These are phyloP conservation scores for Lepidochitona cinerea DNA, from an alignment of 2,888 invertebrate species.

Conservation along the genomic window DNA sequence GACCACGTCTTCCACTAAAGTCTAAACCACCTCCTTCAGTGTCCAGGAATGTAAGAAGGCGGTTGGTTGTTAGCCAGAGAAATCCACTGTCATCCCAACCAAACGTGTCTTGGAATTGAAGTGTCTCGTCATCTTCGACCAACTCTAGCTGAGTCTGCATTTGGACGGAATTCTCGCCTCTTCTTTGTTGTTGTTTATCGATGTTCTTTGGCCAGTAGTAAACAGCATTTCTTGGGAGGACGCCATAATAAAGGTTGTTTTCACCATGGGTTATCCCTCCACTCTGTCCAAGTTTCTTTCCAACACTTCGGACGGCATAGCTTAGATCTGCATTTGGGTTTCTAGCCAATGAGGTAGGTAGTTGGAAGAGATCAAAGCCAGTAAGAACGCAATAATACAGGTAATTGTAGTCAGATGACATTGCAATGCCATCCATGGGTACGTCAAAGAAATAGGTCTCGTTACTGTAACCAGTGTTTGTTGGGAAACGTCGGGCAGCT, in stretches of 20 bases:
- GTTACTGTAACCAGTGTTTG: conserved; percentile 13
- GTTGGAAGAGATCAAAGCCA: neutral
- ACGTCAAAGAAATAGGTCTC: conserved; percentile 24
- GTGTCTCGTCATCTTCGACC: conserved; percentile 20
- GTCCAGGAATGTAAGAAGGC: conserved; percentile 23
- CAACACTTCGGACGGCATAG: neutral
- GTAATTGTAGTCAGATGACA: conserved; percentile 1
- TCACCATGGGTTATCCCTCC: neutral
- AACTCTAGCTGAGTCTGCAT: conserved; percentile 21
- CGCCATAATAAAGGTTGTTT: conserved; percentile 26
- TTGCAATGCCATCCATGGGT: neutral
- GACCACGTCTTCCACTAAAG: neutral
- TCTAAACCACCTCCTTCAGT: neutral
- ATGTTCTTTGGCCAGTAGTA: conserved; percentile 40
- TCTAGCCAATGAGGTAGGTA: neutral
- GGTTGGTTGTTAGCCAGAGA: conserved; percentile 54
- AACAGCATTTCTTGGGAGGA: conserved; percentile 40
- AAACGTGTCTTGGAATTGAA: conserved; percentile 54
- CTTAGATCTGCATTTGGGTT: neutral
- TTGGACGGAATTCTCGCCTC: conserved; percentile 19
- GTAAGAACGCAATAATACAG: neutral
- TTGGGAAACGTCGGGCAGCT: neutral
- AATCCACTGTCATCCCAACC: conserved; percentile 45
- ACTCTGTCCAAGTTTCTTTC: neutral
- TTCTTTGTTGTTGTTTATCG: conserved; percentile 32